Percentiles rank a stretch among this genome's conserved stretches.
Conservation (phyloP, 1,140 invertebrate genomes). For the Lepidotrigona ventralis region DNA sequence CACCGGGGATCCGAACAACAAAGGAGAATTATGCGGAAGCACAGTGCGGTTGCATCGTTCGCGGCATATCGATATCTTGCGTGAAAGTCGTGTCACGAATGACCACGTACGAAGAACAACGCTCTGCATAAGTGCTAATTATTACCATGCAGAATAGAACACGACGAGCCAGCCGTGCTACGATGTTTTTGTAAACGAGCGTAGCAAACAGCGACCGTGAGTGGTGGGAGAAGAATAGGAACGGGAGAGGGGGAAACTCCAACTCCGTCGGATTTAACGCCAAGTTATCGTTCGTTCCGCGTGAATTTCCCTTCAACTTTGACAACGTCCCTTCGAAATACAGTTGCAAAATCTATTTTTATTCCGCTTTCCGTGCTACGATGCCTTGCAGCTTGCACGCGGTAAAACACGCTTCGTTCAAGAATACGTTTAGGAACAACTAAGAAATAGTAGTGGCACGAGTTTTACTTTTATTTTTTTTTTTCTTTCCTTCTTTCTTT, state of each 20-base stretch:
- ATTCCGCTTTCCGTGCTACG: not conserved
- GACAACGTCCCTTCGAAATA: not conserved
- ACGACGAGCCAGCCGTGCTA: not conserved
- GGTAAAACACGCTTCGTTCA: not conserved
- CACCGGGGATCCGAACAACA: conserved; percentile 11
- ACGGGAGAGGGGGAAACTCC: not conserved
- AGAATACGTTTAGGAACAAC: too few relatives aligned
- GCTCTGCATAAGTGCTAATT: not conserved
- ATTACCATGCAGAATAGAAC: not conserved
- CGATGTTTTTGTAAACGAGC: not conserved
- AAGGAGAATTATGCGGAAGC: conserved; percentile 46
- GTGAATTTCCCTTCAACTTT: not conserved
- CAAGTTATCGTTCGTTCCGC: not conserved
- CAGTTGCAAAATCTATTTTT: not conserved
- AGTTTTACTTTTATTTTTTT: too few relatives aligned
- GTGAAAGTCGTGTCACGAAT: conserved; percentile 17
- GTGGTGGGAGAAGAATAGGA: not conserved
- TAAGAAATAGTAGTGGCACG: too few relatives aligned
- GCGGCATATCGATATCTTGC: conserved; percentile 34
- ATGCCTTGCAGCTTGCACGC: not conserved
- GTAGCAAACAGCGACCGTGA: too few relatives aligned
- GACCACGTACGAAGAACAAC: not conserved
- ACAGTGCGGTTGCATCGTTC: conserved; percentile 30
- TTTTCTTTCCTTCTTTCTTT: too few relatives aligned
- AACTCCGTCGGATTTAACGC: not conserved